These are phyloP conservation scores for Epistrophe eligans DNA, from an alignment of 2,888 invertebrate genomes.

Conservation along the genomic window DNA sequence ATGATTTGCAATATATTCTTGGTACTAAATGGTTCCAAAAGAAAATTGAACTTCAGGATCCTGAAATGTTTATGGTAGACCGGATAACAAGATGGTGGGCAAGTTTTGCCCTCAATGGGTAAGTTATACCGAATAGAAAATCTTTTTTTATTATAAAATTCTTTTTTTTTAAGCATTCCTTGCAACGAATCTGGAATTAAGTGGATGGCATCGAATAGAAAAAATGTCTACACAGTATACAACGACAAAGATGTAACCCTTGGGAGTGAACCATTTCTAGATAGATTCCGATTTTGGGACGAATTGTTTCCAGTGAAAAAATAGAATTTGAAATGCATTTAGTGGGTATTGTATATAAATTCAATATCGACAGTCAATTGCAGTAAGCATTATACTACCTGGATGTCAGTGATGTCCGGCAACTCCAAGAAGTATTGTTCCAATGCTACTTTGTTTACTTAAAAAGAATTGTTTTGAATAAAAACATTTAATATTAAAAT, in stretches of 20 bases:
- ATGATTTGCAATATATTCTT: slow-evolving; percentile 81
- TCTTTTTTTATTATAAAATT: no score
- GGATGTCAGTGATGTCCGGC: no score
- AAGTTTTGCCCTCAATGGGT: slow-evolving; percentile 82
- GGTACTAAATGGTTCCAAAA: slow-evolving; percentile 78
- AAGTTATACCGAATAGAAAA: slow-evolving; percentile 29
- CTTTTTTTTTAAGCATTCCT: slow-evolving; percentile 35
- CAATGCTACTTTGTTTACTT: no score
- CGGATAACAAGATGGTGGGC: slow-evolving; percentile 82
- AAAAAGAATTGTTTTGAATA: no score
- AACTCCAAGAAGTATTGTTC: no score
- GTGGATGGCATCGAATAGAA: slow-evolving; percentile 78
- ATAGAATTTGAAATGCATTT: neutral
- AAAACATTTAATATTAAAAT: no score
- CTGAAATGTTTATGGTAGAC: slow-evolving; percentile 83
- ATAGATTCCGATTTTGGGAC: slow-evolving; percentile 79
- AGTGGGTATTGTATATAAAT: no score
- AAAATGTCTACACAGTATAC: slow-evolving; percentile 69
- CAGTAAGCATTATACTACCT: no score
- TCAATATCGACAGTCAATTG: no score
- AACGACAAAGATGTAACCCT: slow-evolving; percentile 76
- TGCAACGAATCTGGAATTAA: neutral
- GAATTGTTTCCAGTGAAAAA: slow-evolving; percentile 49
- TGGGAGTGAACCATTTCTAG: slow-evolving; percentile 67
- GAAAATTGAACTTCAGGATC: slow-evolving; percentile 78